phyloP scores from a whole-genome alignment of 2,113 vertebrate genomes.

The Potamarius usumacintae region DNA sequence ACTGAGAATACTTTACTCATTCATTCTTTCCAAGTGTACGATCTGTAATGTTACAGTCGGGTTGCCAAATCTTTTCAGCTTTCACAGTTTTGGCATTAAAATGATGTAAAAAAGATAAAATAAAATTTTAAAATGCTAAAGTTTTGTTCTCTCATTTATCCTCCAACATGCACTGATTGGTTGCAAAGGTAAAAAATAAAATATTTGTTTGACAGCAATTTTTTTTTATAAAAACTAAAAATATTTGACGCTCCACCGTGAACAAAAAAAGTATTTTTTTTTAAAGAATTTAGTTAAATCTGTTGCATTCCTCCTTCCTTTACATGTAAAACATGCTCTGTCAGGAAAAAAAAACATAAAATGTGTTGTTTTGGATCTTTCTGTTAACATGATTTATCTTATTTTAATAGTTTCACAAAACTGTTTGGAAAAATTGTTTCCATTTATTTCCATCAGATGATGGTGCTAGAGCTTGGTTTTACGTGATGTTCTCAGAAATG shows the following conservation, averaged over 20 bases:
- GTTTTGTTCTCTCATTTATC: background rate
- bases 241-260: no score
- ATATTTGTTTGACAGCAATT: background rate
- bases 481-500: background rate
- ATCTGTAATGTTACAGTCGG: background rate
- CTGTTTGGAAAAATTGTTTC: no score
- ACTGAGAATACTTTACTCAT: background rate
- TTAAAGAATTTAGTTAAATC: no score
- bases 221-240: no score
- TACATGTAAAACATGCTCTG: no score
- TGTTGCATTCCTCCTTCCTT: no score
- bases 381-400: no score
- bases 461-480: background rate
- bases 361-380: no score
- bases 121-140: background rate
- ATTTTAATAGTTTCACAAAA: no score
- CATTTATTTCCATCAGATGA: background rate
- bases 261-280: no score
- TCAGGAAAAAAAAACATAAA: no score
- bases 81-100: background rate
- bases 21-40: background rate
- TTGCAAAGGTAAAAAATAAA: background rate
- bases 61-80: background rate
- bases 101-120: background rate
- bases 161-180: background rate